Evolutionary conservation across 1,140 invertebrate species (phyloP).

Genomic region (Cepaea nemoralis): DNA sequence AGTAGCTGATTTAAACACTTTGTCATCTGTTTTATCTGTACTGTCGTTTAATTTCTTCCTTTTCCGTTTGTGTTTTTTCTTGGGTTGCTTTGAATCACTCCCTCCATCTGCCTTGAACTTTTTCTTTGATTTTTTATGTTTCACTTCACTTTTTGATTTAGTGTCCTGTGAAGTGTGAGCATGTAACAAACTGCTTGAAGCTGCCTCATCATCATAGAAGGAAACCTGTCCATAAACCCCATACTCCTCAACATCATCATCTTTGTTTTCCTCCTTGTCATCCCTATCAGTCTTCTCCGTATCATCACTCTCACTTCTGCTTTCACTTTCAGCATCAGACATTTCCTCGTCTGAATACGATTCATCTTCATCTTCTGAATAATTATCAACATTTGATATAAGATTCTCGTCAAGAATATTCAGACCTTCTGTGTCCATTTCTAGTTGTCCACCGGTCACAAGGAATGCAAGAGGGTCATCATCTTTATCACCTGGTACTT

Average conservation of each 20-base stretch:
- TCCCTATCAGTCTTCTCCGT: constrained; percentile 37
- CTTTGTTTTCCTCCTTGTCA: constrained; percentile 39
- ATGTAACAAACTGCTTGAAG: constrained; percentile 35
- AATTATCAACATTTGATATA: constrained; percentile 41
- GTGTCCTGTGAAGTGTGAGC: constrained; percentile 31
- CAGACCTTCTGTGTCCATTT: constrained; percentile 43
- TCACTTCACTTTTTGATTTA: constrained; percentile 36
- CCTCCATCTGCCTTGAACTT: constrained; percentile 44
- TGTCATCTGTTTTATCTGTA: constrained; percentile 34
- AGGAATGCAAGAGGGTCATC: constrained; percentile 23
- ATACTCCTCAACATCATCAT: constrained; percentile 49
- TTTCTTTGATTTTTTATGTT: constrained; percentile 47
- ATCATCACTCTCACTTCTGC: constrained; percentile 42
- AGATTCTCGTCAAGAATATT: constrained; percentile 45
- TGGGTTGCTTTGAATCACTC: constrained; percentile 17
- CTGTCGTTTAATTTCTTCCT: constrained; percentile 36
- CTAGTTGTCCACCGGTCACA: background rate
- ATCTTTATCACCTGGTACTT: constrained; percentile 27
- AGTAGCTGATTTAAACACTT: constrained; percentile 35
- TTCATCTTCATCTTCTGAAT: constrained; percentile 47
- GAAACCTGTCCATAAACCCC: constrained; percentile 35
- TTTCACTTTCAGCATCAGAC: constrained; percentile 42
- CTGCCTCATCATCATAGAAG: constrained; percentile 40
- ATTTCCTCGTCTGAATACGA: constrained; percentile 58
- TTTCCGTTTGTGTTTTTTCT: constrained; percentile 40